Percentiles rank a stretch among this genome's conserved stretches.
phyloP scores from a whole-genome alignment of 2,888 invertebrate species.

The Nomada ruficornis region DNA sequence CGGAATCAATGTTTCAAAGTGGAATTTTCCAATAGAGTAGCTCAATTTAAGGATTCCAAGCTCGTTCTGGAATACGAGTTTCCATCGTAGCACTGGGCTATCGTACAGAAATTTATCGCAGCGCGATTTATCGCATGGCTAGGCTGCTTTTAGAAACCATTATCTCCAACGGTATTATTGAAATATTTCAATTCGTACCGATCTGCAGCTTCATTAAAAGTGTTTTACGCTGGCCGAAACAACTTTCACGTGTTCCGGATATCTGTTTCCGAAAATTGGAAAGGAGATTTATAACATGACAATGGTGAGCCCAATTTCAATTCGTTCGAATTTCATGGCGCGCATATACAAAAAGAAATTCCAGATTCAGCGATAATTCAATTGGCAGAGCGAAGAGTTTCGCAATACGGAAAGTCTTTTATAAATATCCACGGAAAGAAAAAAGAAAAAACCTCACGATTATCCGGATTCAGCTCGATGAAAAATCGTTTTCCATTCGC shows the following conservation, averaged over 20 bases:
- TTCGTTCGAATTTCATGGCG: constrained; percentile 4
- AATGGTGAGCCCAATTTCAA: background rate
- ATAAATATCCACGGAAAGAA: constrained; percentile 4
- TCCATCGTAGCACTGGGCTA: constrained; percentile 1
- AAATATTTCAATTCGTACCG: constrained; percentile 23
- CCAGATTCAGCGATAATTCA: background rate
- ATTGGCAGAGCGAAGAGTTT: background rate
- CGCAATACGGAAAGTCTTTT: constrained; percentile 15
- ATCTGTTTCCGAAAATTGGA: background rate
- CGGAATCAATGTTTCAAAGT: background rate
- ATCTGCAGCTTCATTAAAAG: constrained; percentile 23
- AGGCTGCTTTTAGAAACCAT: constrained; percentile 27
- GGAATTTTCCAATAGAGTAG: background rate
- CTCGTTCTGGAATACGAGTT: constrained; percentile 7
- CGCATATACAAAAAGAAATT: constrained; percentile 10
- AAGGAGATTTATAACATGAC: background rate
- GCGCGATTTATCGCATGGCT: constrained; percentile 17
- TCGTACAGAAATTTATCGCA: constrained; percentile 28
- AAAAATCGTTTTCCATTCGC: constrained; percentile 41
- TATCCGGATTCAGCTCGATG: background rate
- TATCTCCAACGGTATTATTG: constrained; percentile 25
- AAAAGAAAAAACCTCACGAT: constrained; percentile 11
- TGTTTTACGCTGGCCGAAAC: background rate
- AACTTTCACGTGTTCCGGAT: background rate
- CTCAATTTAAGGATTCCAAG: background rate